These are phyloP conservation scores for Drymodes brunneopygia DNA, from an alignment of 2,113 vertebrate genomes.

Conservation along the genomic window DNA sequence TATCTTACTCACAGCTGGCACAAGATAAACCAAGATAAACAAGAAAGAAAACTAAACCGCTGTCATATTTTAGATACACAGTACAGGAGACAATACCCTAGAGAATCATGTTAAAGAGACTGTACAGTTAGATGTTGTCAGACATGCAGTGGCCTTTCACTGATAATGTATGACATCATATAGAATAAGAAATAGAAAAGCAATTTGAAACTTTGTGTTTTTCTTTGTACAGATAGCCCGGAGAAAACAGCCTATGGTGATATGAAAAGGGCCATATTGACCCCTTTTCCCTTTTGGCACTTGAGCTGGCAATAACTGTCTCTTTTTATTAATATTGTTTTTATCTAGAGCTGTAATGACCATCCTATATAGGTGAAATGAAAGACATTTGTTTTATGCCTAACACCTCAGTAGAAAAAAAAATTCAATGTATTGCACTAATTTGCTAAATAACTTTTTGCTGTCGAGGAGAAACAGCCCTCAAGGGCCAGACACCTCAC, in stretches of 20 bases:
- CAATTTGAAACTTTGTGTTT: neutral
- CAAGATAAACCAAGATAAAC: neutral
- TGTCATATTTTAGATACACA: neutral
- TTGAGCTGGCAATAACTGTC: constrained; percentile 25
- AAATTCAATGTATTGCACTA: constrained; percentile 39
- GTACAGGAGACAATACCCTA: neutral
- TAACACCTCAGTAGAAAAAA: neutral
- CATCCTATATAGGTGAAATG: constrained; percentile 50
- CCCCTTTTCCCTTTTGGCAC: neutral
- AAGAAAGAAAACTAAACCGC: neutral
- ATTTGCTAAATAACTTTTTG: constrained; percentile 59
- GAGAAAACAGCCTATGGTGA: neutral
- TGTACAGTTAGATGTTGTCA: neutral
- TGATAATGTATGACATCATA: neutral
- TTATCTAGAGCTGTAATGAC: constrained; percentile 42
- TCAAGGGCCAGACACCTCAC: neutral
- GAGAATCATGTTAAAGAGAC: neutral
- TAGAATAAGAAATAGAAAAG: neutral
- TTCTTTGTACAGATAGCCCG: neutral
- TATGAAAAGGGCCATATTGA: constrained; percentile 3
- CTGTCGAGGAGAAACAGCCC: constrained; percentile 15
- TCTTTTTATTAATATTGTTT: constrained; percentile 61
- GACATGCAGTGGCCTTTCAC: neutral
- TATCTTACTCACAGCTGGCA: neutral
- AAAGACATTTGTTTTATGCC: constrained; percentile 58